Evolutionary conservation across 2,113 vertebrate species (phyloP), one percentile per base, ranked within the genome.

Genomic region (Platichthys stellatus): DNA sequence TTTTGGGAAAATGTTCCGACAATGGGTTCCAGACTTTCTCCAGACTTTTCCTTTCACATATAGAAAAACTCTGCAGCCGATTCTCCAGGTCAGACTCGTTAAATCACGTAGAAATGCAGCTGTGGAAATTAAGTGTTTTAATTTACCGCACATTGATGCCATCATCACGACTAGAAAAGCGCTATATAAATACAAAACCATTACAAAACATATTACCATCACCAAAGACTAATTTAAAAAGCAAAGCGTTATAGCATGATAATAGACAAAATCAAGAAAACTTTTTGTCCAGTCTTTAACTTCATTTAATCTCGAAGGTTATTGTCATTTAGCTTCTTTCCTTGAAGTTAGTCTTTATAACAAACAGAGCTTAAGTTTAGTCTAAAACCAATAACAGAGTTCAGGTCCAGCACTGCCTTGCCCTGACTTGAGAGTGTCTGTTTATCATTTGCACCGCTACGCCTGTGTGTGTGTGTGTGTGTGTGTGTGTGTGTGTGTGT

Each of bases 281-380:
- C 26, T 9, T 63, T 51, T 63, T 60, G 38, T 62, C 66, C 43
- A 38, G 59, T 54, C 63, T 35, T 56, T 31, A 23, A 84, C 72
- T 60, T 38, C 45, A 51, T 67, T 69, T 77, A 72, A 83, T 75
- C 81, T 59, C 49, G 13, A 65, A 78, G 82, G 62, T 78, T 70
- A 57, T 2, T 38, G 63, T 4, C 26, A 38, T 72, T 1, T 7
- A 31, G 31, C 31, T 31, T 31, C 6, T 7, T 53, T 51, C 71
- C 86, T 73, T 79, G 56, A 87, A 74, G 85, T 85, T 77, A 83
- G 47, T 63, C 59, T 82, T 76, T 78, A 68, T 62, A 80, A 78
- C 72, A 86, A 86, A 84, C 82, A 83, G 17, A 67, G 58, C n/a
- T 10, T 38, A 38, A 47, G 61, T 63, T 69, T 24, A 31, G 49